Percentiles rank a stretch among this genome's conserved stretches.
Evolutionary conservation across 2,888 invertebrate species (phyloP).

Genomic region (Heliconius ismenius): DNA sequence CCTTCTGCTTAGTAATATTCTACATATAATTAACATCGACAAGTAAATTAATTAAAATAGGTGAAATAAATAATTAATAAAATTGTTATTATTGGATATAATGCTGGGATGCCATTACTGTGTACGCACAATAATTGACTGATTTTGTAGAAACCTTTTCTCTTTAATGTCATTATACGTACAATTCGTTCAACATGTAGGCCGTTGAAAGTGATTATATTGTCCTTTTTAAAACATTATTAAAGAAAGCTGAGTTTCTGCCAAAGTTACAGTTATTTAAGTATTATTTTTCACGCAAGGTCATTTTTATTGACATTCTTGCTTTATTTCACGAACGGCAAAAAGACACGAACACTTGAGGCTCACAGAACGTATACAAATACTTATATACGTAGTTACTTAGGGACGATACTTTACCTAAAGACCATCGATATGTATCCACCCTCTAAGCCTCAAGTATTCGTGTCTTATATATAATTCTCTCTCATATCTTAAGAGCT

Average conservation of each 20-base stretch:
- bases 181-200: constrained; percentile 16
- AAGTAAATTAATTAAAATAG: neutral
- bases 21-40: neutral
- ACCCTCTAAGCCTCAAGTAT: no score
- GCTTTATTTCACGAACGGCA: constrained; percentile 49
- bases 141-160: neutral
- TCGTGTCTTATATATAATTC: no score
- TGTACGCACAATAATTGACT: neutral
- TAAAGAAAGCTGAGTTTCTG: constrained; percentile 71
- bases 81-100: neutral
- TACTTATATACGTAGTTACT: no score
- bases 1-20: neutral
- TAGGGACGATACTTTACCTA: no score
- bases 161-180: constrained; percentile 8
- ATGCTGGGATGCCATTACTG: no score
- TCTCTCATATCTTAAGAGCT: no score
- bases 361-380: no score
- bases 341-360: no score
- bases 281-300: constrained; percentile 47
- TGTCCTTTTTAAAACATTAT: constrained; percentile 49
- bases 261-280: constrained; percentile 50
- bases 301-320: constrained; percentile 60
- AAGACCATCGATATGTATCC: no score
- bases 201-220: constrained; percentile 22
- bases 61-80: neutral